phyloP scores from a whole-genome alignment of 2,113 vertebrate species.

The Lota lota region DNA sequence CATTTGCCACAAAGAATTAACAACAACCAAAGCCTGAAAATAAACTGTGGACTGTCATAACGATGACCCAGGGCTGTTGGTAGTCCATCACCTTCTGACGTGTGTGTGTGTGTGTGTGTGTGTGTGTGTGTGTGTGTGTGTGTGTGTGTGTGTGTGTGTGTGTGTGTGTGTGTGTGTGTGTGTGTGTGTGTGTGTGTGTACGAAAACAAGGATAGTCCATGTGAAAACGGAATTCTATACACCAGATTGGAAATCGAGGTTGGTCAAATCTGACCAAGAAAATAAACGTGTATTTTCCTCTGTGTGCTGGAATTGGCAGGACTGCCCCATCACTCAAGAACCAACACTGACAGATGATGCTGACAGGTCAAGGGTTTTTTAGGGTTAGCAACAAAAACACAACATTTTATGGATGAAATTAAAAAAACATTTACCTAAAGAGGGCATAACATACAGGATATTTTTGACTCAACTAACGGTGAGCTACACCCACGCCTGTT shows the following conservation, averaged over 20 bases:
- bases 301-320: conserved; percentile 22
- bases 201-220: conserved; percentile 28
- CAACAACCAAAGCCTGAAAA: conserved; percentile 33
- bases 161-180: too few relatives aligned
- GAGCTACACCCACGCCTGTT: too few relatives aligned
- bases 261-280: conserved; percentile 38
- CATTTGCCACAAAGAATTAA: conserved; percentile 52
- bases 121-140: too few relatives aligned
- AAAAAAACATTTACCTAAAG: conserved; percentile 12
- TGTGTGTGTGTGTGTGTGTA: too few relatives aligned
- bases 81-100: too few relatives aligned
- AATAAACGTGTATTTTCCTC: neutral
- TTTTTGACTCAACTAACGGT: too few relatives aligned
- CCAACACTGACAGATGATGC: conserved; percentile 44
- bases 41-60: conserved; percentile 3
- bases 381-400: neutral
- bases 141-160: too few relatives aligned
- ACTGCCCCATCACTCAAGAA: conserved; percentile 40
- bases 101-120: too few relatives aligned
- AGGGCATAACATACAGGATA: neutral
- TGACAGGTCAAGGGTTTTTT: conserved; percentile 23
- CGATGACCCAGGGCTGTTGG: neutral
- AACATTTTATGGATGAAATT: neutral
- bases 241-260: conserved; percentile 34
- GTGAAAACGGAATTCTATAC: conserved; percentile 23